Evolutionary conservation across 2,113 vertebrate genomes (phyloP).

Genomic region (Psophia crepitans): DNA sequence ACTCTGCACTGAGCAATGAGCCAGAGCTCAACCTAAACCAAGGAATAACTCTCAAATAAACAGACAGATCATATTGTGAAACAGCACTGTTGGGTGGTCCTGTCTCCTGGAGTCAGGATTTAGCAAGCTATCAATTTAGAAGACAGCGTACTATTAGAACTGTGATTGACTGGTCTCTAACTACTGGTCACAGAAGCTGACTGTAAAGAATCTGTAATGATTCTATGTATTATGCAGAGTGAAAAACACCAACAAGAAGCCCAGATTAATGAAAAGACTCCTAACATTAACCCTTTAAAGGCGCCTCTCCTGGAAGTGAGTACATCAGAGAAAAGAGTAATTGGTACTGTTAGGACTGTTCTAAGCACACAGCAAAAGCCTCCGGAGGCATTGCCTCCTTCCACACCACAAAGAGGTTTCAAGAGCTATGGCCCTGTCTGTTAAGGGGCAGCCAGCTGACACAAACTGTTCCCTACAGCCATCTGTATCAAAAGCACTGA

Average conservation of each 20-base stretch:
- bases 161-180: not conserved
- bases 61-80: not conserved
- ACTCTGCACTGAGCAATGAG: not conserved
- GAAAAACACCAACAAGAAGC: not conserved
- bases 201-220: not conserved
- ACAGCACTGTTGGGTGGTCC: not conserved
- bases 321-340: not conserved
- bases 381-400: not conserved
- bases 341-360: not conserved
- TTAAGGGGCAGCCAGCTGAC: not conserved
- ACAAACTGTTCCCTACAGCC: not conserved
- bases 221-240: not conserved
- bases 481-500: not conserved
- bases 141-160: not conserved
- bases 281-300: not conserved
- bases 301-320: not conserved
- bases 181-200: not conserved
- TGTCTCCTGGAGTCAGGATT: not conserved
- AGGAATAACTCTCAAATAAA: not conserved
- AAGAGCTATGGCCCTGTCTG: not conserved
- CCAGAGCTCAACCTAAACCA: constrained; percentile 12
- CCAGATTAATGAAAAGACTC: not conserved
- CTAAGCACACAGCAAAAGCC: not conserved
- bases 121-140: not conserved
- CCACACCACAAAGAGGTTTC: not conserved